Evolutionary conservation across 2,888 invertebrate genomes (phyloP).

Genomic region (Chrysodeixis includens): DNA sequence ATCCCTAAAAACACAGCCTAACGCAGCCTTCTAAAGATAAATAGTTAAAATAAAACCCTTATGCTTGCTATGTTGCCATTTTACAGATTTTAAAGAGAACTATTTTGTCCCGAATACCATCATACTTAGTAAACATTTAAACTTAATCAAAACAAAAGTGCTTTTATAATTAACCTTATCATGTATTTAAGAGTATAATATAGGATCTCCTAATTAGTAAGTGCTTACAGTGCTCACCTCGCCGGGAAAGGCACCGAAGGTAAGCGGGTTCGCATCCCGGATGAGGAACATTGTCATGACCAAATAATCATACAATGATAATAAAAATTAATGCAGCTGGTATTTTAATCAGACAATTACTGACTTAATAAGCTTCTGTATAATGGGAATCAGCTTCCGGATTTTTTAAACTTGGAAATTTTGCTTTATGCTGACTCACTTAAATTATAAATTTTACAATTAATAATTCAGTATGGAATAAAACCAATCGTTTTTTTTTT

Average conservation of each 20-base stretch:
- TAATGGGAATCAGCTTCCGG: slow-evolving; percentile 11
- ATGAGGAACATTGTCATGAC: slow-evolving; percentile 19
- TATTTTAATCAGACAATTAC: slow-evolving; percentile 22
- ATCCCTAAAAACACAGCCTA: too few relatives aligned
- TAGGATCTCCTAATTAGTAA: slow-evolving; percentile 33
- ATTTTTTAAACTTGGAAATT: background rate
- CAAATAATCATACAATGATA: slow-evolving; percentile 12
- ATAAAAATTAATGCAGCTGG: slow-evolving; percentile 17
- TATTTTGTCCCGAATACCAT: background rate
- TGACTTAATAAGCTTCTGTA: slow-evolving; percentile 6
- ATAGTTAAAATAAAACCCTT: too few relatives aligned
- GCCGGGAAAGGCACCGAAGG: slow-evolving; percentile 9
- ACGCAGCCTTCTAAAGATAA: too few relatives aligned
- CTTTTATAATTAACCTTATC: background rate
- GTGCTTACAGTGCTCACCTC: slow-evolving; percentile 26
- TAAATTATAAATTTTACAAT: too few relatives aligned
- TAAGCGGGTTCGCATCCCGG: slow-evolving; percentile 8
- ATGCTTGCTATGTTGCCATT: too few relatives aligned
- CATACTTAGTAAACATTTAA: background rate
- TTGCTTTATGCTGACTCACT: too few relatives aligned
- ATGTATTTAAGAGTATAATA: background rate
- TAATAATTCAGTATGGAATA: too few relatives aligned
- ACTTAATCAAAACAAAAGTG: background rate
- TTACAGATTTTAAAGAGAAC: too few relatives aligned
- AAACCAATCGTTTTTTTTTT: too few relatives aligned